Evolutionary conservation across 2,113 vertebrate species (phyloP), one percentile per base, ranked within the genome.

Genomic region (Pseudopodoces humilis): DNA sequence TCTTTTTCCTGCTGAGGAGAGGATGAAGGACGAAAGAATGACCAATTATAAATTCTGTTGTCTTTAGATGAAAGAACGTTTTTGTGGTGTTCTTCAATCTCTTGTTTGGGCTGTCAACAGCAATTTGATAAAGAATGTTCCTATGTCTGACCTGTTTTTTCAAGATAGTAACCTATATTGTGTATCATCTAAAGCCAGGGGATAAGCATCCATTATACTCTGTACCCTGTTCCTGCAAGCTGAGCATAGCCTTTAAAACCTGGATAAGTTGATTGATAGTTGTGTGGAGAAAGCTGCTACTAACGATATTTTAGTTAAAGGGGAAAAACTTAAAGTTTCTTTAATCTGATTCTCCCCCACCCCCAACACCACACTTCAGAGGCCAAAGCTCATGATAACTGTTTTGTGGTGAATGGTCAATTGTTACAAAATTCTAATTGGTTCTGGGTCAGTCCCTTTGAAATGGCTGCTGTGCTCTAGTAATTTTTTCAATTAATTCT

Each of bases 401-500:
- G 90, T 96, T 97, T 97, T 87, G 97, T 86, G 92, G 97, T 98
- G 98, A 98, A 98, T 98, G 97, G 98, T 97, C 98, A 98, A 98
- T 98, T 98, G 98, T 98, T 98, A 96, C 97, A 93, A 94, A 98
- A 97, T 98, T 98, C 98, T 98, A 98, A 98, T 98, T 98, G 98
- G 98, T 98, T 98, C 98, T 98, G 98, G 98, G 98, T 98, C 98
- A 98, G 94, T 98, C 97, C 97, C 98, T 98, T 97, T 97, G 94
- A 98, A 98, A 98, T 97, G 90, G 94, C 85, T 95, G 95, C 97
- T 95, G 97, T 94, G 96, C 97, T 98, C 98, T 92, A 96, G 97
- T 98, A 98, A 98, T 98, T 98, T 98, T 97, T 98, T 97, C 98
- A 98, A 98, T 98, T 98, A 98, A 98, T 98, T 98, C 98, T 97